These are phyloP conservation scores for Odontophorus gujanensis DNA, from an alignment of 2,113 vertebrate genomes.

Conservation along the genomic window DNA sequence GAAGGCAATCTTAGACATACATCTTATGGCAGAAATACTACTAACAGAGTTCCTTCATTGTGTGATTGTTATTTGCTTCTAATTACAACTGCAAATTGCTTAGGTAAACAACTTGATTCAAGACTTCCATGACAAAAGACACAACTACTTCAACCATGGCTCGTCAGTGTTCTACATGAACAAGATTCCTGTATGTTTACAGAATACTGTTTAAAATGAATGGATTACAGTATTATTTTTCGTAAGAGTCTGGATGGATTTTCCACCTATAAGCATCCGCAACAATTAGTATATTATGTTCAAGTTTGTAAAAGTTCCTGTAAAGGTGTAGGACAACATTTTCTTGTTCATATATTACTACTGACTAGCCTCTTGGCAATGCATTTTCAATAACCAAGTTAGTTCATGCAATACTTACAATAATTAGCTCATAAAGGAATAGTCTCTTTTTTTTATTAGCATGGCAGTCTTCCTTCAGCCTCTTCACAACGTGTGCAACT, in stretches of 20 bases:
- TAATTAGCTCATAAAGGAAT: constrained; percentile 92
- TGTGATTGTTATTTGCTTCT: neutral
- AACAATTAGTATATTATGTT: neutral
- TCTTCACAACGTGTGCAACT: constrained; percentile 89
- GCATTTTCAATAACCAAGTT: neutral
- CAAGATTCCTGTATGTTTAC: neutral
- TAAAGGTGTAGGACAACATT: neutral
- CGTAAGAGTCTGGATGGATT: neutral
- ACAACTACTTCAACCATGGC: neutral
- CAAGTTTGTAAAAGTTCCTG: neutral
- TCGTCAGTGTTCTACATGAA: neutral
- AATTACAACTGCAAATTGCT: neutral
- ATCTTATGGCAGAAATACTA: neutral
- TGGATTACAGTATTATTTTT: neutral
- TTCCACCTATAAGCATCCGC: neutral
- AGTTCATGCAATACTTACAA: constrained; percentile 82
- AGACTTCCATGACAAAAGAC: neutral
- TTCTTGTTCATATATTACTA: neutral
- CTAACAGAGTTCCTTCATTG: neutral
- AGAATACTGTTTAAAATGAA: neutral
- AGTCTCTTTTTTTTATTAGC: constrained; percentile 82
- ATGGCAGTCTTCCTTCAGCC: constrained; percentile 95
- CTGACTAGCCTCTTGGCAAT: neutral
- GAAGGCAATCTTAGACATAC: neutral
- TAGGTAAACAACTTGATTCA: neutral